Evolutionary conservation across 2,113 vertebrate species (phyloP).

Genomic region (Verasper variegatus): DNA sequence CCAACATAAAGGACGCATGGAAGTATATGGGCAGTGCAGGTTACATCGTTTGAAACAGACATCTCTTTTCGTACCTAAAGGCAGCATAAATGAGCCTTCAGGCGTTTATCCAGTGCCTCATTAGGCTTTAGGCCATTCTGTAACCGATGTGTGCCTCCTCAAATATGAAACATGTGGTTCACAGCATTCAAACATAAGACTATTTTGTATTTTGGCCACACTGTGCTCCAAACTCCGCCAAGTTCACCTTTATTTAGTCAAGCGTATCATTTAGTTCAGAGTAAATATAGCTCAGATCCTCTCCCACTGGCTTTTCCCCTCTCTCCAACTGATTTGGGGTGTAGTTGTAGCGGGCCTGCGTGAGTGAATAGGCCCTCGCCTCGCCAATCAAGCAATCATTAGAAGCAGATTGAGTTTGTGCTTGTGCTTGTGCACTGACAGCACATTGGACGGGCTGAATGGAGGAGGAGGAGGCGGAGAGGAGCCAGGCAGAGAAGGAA

Average conservation of each 20-base stretch:
- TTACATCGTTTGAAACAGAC: too few relatives aligned
- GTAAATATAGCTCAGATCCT: constrained; percentile 54
- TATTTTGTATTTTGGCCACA: constrained; percentile 23
- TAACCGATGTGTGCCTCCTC: background rate
- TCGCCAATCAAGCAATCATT: constrained; percentile 80
- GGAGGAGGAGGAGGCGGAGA: constrained; percentile 16
- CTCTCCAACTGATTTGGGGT: constrained; percentile 67
- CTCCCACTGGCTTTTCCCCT: constrained; percentile 30
- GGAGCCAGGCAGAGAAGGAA: constrained; percentile 28
- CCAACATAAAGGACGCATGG: too few relatives aligned
- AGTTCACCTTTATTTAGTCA: constrained; percentile 46
- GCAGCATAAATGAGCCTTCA: too few relatives aligned
- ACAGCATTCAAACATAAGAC: background rate
- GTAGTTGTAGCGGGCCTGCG: constrained; percentile 60
- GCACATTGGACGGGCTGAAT: constrained; percentile 40
- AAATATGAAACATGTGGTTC: background rate
- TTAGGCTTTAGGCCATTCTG: background rate
- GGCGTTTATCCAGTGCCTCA: background rate
- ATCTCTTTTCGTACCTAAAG: too few relatives aligned
- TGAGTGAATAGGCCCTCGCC: constrained; percentile 71
- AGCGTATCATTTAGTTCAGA: constrained; percentile 33
- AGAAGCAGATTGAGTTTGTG: constrained; percentile 78
- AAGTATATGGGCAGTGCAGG: too few relatives aligned
- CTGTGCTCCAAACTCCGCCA: constrained; percentile 31
- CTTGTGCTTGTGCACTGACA: constrained; percentile 69